phyloP scores from a whole-genome alignment of 1,140 invertebrate species.

The Ditylenchus dipsaci region DNA sequence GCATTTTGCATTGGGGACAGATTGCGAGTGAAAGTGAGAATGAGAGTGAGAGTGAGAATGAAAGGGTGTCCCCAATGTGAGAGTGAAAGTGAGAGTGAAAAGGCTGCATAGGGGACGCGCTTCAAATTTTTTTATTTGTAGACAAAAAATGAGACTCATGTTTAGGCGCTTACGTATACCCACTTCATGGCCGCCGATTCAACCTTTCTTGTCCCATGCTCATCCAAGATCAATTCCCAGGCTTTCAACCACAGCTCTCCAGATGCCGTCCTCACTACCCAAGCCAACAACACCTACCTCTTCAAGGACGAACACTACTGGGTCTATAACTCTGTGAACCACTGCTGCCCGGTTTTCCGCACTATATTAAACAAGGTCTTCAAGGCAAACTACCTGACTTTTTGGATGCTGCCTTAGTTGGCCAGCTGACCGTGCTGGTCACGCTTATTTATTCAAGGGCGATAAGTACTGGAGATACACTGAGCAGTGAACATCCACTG shows the following conservation, averaged over 20 bases:
- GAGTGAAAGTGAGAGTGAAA: too few relatives aligned
- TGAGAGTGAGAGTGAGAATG: too few relatives aligned
- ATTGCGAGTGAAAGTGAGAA: too few relatives aligned
- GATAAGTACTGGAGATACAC: not conserved
- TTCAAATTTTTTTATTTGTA: too few relatives aligned
- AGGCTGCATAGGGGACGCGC: too few relatives aligned
- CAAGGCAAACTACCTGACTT: not conserved
- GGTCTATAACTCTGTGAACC: not conserved
- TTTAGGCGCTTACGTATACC: not conserved
- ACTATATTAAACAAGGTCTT: not conserved
- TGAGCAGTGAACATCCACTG: not conserved
- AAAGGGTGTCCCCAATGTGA: too few relatives aligned
- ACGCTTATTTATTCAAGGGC: not conserved
- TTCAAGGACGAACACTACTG: constrained; percentile 1
- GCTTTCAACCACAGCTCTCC: not conserved
- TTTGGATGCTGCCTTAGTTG: not conserved
- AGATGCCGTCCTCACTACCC: not conserved
- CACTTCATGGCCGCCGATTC: not conserved
- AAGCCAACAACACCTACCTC: not conserved
- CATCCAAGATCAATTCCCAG: not conserved
- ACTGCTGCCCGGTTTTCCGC: not conserved
- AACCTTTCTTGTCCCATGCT: not conserved
- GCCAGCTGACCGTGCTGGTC: not conserved
- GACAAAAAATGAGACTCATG: too few relatives aligned
- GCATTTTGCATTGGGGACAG: too few relatives aligned